Base-by-base conservation (phyloP, 2,797 vertebrate species). In the Melanogrammus aeglefinus region DNA sequence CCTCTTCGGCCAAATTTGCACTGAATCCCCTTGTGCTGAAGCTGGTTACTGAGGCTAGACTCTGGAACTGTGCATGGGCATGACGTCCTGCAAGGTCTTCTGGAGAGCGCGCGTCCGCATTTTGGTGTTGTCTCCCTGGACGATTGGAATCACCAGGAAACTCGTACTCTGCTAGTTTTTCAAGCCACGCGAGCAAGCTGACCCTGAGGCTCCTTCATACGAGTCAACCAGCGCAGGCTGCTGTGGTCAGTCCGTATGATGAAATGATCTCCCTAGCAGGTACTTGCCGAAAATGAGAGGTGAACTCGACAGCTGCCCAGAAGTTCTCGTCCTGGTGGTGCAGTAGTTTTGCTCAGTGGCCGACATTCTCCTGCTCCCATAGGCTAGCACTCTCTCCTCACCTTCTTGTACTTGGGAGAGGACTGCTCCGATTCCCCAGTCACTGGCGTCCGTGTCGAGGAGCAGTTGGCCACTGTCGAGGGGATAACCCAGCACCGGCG, bases 151-250 rank as follows among this genome's bases (percentile, higher is more conserved):
- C 13, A 82, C 44, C 6, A 35, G 41, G 13, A n/a, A 76, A 81
- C 1, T 80, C 77, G 16, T 77, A 80, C 39, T 81, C 72, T 0
- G 77, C 75, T 10, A 84, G 44, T 4, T 79, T 82, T 1, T 44
- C 73, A 6, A 24, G 21, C n/a, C 24, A 44, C n/a, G 73, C 21
- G 21, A 18, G 18, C 72, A 2, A 74, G 73, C 21, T 74, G 38
- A 1, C 73, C 38, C 38, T 74, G 13, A n/a, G 38, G n/a, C 24
- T 44, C 38, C n/a, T n/a, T 74, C 39, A 74, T 6, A 3, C 10
- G 18, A 2, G 24, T 44, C n/a, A 74, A 29, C 38, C 73, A 74
- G 38, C 10, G 9, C 73, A 74, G 24, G 41, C 38, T 29, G n/a
- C 73, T 74, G 41, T 74, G 73, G 39, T 74, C n/a, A 47, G 44